Base-by-base conservation (phyloP, 2,888 invertebrate genomes). In the Achlya flavicornis region DNA sequence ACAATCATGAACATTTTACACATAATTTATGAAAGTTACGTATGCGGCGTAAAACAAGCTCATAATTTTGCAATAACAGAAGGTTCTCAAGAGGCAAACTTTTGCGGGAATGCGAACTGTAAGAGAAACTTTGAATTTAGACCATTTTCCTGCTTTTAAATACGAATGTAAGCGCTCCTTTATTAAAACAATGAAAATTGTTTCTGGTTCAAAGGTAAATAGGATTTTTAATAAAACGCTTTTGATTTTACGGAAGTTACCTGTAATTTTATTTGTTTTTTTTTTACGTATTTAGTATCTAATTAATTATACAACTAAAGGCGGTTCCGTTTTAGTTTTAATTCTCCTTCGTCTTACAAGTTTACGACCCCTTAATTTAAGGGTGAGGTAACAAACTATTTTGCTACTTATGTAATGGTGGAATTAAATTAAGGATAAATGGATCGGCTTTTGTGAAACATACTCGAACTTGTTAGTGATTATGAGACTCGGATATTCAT, bases 351-450 rank as follows among this genome's bases (percentile, higher is more conserved):
- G 61, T 63, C 38, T 58, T 58, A 46, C 46, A 46, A 48, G 63
- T 63, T 65, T 61, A 65, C 65, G 63, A 63, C 61, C 63, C 63
- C 61, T 65, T 63, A 65, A 63, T 63, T 63, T 43, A 63, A 46
- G 48, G 57, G 59, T 35, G 53, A 58, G 59, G 57, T 63, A 65
- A 58, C 61, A 63, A 63, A 65, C 60, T 53, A 53, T 53, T 53
- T 0, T 53, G 53, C 16, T 19, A n/a, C n/a, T n/a, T n/a, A n/a
- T 53, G 53, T 53, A 53, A 19, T 48, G 48, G 48, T 48, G 19
- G 8, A 60, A 43, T 38, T 53, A 53, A 53, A 53, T 53, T 53
- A 53, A 53, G 53, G 19, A 19, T n/a, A 53, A 53, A 53, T 53
- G 8, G 53, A n/a, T 19, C 53, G 19, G 53, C 16, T 53, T 53